Conservation (phyloP, 92 coral and sea anemone species). For the Parazoanthus darwini region DNA sequence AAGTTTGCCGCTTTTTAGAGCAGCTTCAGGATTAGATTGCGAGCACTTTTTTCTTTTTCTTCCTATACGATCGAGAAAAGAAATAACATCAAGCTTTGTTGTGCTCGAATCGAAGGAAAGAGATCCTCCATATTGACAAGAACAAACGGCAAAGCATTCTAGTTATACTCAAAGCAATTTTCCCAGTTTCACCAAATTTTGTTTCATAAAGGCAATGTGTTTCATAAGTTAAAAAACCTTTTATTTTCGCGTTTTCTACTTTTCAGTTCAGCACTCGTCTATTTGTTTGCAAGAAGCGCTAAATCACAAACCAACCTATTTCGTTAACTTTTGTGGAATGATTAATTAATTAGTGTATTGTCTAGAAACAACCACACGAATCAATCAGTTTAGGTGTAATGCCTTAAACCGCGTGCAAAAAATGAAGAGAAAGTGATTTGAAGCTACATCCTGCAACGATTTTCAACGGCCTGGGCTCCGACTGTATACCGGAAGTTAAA, state of each 20-base stretch:
- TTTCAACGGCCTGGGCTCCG: neutral
- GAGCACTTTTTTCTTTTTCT: too few relatives aligned
- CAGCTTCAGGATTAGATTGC: neutral
- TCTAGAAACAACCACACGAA: constrained; percentile 34
- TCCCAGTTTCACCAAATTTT: neutral
- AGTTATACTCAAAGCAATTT: too few relatives aligned
- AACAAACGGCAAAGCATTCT: neutral
- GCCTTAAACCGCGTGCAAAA: neutral
- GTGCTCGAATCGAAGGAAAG: too few relatives aligned
- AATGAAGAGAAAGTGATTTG: neutral
- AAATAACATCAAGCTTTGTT: too few relatives aligned
- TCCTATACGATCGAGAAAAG: too few relatives aligned
- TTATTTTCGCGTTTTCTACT: neutral
- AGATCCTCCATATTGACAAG: neutral
- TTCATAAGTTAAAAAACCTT: neutral
- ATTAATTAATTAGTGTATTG: constrained; percentile 58
- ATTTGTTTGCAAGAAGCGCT: constrained; percentile 49
- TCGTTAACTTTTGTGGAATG: constrained; percentile 52
- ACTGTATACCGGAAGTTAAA: constrained; percentile 29
- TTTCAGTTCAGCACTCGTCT: neutral
- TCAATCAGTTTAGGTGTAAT: neutral
- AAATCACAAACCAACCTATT: constrained; percentile 57
- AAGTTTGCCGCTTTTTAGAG: neutral
- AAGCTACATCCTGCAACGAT: neutral
- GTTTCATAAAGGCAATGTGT: neutral